A percentile compares a stretch with the other conserved stretches of the same genome.
These are phyloP conservation scores for Agonopterix arenella DNA, from an alignment of 2,888 invertebrate genomes.

Conservation along the genomic window DNA sequence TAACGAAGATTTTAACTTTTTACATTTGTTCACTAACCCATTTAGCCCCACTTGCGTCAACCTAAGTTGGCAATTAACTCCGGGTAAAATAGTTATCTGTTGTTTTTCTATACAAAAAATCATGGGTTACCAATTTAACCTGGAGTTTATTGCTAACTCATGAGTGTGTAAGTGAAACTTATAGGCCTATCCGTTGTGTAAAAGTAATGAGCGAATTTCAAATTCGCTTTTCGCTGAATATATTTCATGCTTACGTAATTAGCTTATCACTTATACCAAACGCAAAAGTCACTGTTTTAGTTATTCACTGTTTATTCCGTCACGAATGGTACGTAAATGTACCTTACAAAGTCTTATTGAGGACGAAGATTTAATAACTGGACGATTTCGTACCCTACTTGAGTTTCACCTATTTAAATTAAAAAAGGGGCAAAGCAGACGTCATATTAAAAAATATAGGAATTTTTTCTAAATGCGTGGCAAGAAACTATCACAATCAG, in stretches of 20 bases:
- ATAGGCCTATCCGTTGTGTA: slow-evolving; percentile 27
- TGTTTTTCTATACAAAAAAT: too few species aligned
- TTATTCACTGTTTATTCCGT: slow-evolving; percentile 23
- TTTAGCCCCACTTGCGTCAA: too few species aligned
- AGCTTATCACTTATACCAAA: slow-evolving; percentile 36
- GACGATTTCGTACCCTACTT: slow-evolving; percentile 60
- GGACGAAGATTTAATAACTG: slow-evolving; percentile 72
- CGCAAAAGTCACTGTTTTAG: slow-evolving; percentile 25
- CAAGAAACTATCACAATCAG: slow-evolving; percentile 69
- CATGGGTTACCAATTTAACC: too few species aligned
- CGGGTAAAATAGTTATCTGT: too few species aligned
- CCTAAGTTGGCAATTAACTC: too few species aligned
- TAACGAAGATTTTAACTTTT: slow-evolving; percentile 23
- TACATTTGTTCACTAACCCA: slow-evolving; percentile 31
- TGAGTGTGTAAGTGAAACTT: slow-evolving; percentile 17
- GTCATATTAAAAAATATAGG: slow-evolving; percentile 40
- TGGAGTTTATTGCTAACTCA: too few species aligned
- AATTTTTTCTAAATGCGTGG: slow-evolving; percentile 40
- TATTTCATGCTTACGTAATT: neutral
- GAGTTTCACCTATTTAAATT: slow-evolving; percentile 23
- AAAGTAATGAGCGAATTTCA: slow-evolving; percentile 34
- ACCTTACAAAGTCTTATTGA: slow-evolving; percentile 73
- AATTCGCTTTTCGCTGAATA: neutral
- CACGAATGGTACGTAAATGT: slow-evolving; percentile 44
- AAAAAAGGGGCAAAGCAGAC: slow-evolving; percentile 38